A percentile compares a stretch with the other conserved stretches of the same genome.
Conservation (phyloP, 2,888 invertebrate species). For the Folsomia candida region DNA sequence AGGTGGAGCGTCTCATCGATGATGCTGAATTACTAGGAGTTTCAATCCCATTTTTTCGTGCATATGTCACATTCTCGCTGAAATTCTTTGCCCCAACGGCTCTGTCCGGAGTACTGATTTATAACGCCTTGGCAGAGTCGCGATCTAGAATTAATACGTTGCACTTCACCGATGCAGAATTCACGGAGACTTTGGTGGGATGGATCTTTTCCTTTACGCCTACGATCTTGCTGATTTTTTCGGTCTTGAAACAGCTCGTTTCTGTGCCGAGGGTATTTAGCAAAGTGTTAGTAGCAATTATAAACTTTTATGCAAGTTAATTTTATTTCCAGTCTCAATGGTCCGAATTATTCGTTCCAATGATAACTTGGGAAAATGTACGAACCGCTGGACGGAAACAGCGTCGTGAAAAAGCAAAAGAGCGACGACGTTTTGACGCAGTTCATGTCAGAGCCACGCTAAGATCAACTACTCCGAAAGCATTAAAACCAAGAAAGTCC, state of each 20-base stretch:
- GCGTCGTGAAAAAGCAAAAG: background rate
- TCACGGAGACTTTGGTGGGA: conserved; percentile 14
- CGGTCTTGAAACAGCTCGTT: conserved; percentile 28
- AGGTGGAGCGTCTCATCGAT: conserved; percentile 25
- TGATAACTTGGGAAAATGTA: background rate
- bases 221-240: conserved; percentile 16
- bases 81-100: conserved; percentile 1
- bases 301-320: background rate
- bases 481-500: no score
- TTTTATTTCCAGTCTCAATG: conserved; percentile 11
- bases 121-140: background rate
- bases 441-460: no score
- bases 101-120: background rate
- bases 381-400: background rate
- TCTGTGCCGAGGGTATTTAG: conserved; percentile 11
- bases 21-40: conserved; percentile 16
- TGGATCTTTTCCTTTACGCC: conserved; percentile 25
- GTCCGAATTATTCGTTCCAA: conserved; percentile 19
- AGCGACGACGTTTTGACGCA: no score
- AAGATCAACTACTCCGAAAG: no score
- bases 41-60: conserved; percentile 1
- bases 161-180: background rate
- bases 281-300: background rate
- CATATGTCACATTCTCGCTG: conserved; percentile 12
- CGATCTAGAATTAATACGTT: conserved; percentile 9